Evolutionary conservation across 2,113 vertebrate genomes (phyloP).

Genomic region (Cnemophilus loriae): DNA sequence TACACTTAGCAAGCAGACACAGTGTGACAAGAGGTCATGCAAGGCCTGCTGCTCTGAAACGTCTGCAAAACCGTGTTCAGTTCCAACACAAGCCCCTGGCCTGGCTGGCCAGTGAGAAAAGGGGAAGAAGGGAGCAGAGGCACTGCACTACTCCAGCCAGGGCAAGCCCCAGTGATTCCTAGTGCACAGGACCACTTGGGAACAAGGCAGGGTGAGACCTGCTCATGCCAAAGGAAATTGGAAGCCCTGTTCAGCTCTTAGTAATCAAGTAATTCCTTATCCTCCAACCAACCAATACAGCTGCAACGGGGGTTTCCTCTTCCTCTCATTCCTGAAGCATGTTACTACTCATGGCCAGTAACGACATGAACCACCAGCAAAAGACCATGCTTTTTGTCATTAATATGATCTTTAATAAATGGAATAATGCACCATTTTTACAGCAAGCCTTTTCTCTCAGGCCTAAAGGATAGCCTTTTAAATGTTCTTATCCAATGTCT

Average conservation of each 20-base stretch:
- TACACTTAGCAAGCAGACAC: not conserved
- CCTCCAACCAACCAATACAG: not conserved
- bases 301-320: not conserved
- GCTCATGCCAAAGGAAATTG: not conserved
- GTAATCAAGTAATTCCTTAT: not conserved
- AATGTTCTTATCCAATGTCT: constrained; percentile 75
- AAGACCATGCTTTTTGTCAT: constrained; percentile 67
- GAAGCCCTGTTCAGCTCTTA: not conserved
- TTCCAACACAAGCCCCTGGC: not conserved
- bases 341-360: not conserved
- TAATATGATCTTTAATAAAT: constrained; percentile 89
- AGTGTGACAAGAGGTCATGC: not conserved
- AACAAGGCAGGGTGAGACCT: not conserved
- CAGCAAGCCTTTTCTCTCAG: constrained; percentile 83
- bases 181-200: not conserved
- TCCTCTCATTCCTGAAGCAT: not conserved
- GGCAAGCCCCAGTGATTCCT: not conserved
- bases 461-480: constrained; percentile 75
- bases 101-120: not conserved
- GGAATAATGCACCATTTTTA: constrained; percentile 87
- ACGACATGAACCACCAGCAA: not conserved
- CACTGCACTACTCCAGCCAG: not conserved
- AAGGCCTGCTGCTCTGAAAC: not conserved
- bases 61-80: not conserved
- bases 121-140: not conserved